Conservation (phyloP, 2,797 vertebrate genomes). For the Mormyrus proboscirostris region DNA sequence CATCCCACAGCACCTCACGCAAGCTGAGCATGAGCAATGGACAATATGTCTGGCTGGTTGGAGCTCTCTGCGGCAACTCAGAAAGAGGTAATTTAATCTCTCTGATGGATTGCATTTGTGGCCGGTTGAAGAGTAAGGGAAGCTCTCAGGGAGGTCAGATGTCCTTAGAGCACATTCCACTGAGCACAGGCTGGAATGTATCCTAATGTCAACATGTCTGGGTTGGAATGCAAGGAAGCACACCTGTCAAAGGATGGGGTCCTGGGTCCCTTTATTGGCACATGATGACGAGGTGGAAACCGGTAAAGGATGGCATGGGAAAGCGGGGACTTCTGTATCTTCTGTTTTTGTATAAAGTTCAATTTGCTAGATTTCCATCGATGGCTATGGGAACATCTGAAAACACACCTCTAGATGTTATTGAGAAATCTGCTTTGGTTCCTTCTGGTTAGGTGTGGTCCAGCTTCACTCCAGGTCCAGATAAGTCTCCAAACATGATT, state of each 20-base stretch:
- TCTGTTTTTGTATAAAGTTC: not conserved
- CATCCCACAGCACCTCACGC: not conserved
- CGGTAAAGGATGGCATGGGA: not conserved
- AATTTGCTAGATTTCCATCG: not conserved
- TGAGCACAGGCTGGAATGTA: not conserved
- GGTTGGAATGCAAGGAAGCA: not conserved
- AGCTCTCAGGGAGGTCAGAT: not conserved
- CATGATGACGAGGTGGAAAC: not conserved
- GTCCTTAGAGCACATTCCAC: not conserved
- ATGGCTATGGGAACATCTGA: not conserved
- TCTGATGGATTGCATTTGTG: not conserved
- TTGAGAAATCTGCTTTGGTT: not conserved
- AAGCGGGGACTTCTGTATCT: not conserved
- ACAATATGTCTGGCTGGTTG: not conserved
- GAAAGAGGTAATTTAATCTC: not conserved
- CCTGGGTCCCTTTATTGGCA: not conserved
- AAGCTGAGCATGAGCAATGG: not conserved
- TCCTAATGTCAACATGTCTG: not conserved
- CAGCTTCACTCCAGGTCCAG: not conserved
- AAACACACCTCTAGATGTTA: not conserved
- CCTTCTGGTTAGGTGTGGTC: not conserved
- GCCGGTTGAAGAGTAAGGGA: not conserved
- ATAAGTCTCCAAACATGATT: not conserved
- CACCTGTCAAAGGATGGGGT: not conserved
- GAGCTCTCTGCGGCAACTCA: not conserved